phyloP scores from a whole-genome alignment of 2,888 invertebrate genomes.

The Julus scanicus region DNA sequence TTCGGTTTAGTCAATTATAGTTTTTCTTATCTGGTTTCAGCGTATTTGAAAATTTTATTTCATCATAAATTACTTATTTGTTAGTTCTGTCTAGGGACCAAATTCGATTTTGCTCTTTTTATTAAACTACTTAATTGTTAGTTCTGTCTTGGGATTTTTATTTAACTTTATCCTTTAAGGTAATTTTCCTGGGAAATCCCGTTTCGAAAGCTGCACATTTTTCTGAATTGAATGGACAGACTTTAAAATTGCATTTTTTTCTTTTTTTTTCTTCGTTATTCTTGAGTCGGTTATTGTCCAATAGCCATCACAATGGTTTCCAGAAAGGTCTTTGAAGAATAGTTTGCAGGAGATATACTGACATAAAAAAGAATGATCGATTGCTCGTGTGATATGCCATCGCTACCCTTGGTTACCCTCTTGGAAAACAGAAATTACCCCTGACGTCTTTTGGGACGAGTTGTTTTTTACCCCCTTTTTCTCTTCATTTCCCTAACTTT shows the following conservation, averaged over 20 bases:
- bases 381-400: conserved; percentile 26
- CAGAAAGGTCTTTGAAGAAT: conserved; percentile 10
- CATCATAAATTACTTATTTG: conserved; percentile 8
- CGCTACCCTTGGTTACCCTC: conserved; percentile 24
- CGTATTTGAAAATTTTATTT: not conserved
- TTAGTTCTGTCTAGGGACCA: not conserved
- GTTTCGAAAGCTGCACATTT: not conserved
- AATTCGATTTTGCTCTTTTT: no score
- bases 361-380: conserved; percentile 41
- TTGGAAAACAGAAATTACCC: not conserved
- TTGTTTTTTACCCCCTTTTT: not conserved
- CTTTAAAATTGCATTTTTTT: not conserved
- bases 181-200: conserved; percentile 2
- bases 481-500: conserved; percentile 11
- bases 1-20: not conserved
- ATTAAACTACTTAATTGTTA: not conserved
- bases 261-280: conserved; percentile 7
- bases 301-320: not conserved
- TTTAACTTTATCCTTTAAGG: not conserved
- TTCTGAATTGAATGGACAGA: not conserved
- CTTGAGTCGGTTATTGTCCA: conserved; percentile 16
- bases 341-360: not conserved
- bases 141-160: not conserved
- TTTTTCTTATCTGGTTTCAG: not conserved
- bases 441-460: conserved; percentile 16